These are phyloP conservation scores for Cyphomyrus discorhynchus DNA, from an alignment of 2,113 vertebrate species.

Conservation along the genomic window DNA sequence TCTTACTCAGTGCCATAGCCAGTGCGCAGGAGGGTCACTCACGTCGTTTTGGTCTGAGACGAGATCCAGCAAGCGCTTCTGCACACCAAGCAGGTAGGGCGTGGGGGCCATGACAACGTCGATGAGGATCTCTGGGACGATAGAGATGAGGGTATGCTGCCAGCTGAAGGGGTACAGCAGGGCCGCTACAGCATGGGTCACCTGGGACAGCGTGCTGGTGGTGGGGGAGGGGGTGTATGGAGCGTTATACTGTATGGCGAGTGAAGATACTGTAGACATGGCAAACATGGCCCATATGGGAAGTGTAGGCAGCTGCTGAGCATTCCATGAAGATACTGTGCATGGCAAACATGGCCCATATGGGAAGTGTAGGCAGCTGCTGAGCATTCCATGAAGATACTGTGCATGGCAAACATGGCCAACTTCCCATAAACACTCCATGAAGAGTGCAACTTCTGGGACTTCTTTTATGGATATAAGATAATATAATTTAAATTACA, in stretches of 20 bases:
- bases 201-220: conserved; percentile 79
- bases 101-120: conserved; percentile 89
- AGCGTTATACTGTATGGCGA: not conserved
- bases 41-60: conserved; percentile 70
- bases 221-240: conserved; percentile 7
- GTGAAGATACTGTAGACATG: not conserved
- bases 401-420: no score
- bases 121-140: conserved; percentile 82
- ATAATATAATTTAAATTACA: not conserved
- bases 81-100: conserved; percentile 87
- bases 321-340: no score
- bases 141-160: conserved; percentile 93
- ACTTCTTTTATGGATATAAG: not conserved
- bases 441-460: not conserved
- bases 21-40: conserved; percentile 28
- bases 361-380: not conserved
- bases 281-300: not conserved
- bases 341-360: not conserved
- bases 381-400: no score
- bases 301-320: not conserved
- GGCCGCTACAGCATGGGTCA: conserved; percentile 80
- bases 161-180: conserved; percentile 94
- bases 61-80: conserved; percentile 63
- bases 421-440: not conserved
- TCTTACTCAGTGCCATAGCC: not conserved